These are phyloP conservation scores for Peromyscus eremicus DNA, from an alignment of 2,797 vertebrate genomes.

Conservation along the genomic window DNA sequence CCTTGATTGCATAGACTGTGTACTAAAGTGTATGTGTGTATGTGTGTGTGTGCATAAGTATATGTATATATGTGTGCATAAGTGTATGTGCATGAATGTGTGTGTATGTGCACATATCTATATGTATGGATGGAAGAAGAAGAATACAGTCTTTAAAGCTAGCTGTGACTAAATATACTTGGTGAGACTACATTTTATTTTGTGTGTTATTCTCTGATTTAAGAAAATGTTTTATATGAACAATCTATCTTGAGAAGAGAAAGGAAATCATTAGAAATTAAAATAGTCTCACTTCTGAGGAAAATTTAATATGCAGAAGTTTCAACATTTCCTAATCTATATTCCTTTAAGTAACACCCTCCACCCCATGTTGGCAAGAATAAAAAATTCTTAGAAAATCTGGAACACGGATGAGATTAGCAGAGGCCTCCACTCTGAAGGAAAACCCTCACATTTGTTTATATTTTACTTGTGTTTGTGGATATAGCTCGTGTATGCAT, in stretches of 20 bases:
- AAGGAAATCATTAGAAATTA: slow-evolving; percentile 24
- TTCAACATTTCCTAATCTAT: neutral
- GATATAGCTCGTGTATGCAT: neutral
- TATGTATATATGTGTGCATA: neutral
- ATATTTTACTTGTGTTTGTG: neutral
- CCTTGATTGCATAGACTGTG: slow-evolving; percentile 14
- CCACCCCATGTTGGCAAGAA: neutral
- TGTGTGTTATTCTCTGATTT: slow-evolving; percentile 36
- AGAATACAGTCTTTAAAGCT: neutral
- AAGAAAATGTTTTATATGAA: neutral
- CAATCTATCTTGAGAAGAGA: neutral
- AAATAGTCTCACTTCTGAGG: neutral
- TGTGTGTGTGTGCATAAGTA: neutral
- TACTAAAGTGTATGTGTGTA: neutral
- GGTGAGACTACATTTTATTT: neutral
- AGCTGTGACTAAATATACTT: neutral
- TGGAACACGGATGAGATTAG: neutral
- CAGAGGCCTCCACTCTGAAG: neutral
- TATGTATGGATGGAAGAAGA: neutral
- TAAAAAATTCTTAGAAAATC: neutral
- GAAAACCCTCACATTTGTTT: neutral
- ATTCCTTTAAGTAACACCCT: neutral
- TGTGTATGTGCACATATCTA: neutral
- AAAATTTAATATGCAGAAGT: neutral
- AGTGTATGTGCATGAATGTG: neutral